Conservation (phyloP, 2,888 invertebrate species). For the Tinea pellionella region DNA sequence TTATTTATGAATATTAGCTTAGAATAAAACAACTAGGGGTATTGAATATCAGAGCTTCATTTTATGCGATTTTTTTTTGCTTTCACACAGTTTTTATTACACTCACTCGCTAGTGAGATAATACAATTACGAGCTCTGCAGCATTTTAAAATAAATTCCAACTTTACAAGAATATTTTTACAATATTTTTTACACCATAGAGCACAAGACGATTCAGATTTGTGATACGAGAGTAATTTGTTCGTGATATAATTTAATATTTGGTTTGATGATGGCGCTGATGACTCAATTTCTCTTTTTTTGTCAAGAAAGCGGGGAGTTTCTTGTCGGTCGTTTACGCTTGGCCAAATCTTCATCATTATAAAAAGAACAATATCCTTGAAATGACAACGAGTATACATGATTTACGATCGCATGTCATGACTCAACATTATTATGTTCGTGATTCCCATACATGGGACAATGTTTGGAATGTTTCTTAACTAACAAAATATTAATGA, state of each 20-base stretch:
- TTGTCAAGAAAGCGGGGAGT: background rate
- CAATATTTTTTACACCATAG: too few species aligned
- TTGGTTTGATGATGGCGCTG: background rate
- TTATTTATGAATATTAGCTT: background rate
- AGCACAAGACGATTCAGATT: too few species aligned
- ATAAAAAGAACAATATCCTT: constrained; percentile 4
- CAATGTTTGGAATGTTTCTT: background rate
- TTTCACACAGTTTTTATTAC: background rate
- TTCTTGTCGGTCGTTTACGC: constrained; percentile 1
- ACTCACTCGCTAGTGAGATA: background rate
- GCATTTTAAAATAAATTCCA: background rate
- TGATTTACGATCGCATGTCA: constrained; percentile 2
- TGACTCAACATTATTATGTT: background rate
- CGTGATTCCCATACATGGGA: constrained; percentile 1
- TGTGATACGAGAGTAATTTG: too few species aligned
- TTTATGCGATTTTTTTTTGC: background rate
- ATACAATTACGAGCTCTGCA: background rate
- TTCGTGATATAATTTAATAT: background rate
- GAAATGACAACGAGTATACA: constrained; percentile 1
- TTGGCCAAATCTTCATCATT: background rate
- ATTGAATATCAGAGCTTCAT: background rate
- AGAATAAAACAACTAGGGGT: background rate
- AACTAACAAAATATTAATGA: background rate
- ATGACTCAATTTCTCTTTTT: background rate
- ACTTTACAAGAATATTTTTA: too few species aligned